A percentile compares a stretch with the other conserved stretches of the same genome.
Evolutionary conservation across 2,113 vertebrate species (phyloP).

Genomic region (Elanoides forficatus): DNA sequence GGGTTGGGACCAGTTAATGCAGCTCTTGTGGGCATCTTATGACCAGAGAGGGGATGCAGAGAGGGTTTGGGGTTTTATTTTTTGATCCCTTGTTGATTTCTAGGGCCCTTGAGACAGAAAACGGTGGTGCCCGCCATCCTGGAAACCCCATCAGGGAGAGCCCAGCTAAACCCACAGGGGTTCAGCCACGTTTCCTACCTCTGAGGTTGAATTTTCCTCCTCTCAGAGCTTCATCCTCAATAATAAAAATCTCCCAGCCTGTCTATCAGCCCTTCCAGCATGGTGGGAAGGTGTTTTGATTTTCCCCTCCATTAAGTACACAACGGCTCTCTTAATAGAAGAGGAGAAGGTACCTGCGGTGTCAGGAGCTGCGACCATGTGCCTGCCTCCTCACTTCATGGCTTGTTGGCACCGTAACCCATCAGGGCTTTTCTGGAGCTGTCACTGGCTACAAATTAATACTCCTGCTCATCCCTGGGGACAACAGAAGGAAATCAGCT

Average conservation of each 20-base stretch:
- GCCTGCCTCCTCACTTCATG: background rate
- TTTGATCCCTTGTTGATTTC: background rate
- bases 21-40: background rate
- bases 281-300: background rate
- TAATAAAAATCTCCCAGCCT: background rate
- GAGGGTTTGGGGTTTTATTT: background rate
- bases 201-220: background rate
- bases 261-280: background rate
- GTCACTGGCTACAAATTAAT: background rate
- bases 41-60: background rate
- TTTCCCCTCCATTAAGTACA: background rate
- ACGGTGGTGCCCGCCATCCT: background rate
- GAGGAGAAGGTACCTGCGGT: background rate
- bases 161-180: fast-evolving
- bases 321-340: background rate
- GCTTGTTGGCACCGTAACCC: background rate
- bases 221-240: background rate
- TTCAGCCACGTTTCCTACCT: background rate
- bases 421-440: background rate
- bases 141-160: background rate
- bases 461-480: background rate
- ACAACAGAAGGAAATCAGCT: background rate
- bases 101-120: background rate
- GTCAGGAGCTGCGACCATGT: fast-evolving
- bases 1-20: background rate